Conservation (phyloP, 1,140 invertebrate species). For the Panagrolaimus sp. region DNA sequence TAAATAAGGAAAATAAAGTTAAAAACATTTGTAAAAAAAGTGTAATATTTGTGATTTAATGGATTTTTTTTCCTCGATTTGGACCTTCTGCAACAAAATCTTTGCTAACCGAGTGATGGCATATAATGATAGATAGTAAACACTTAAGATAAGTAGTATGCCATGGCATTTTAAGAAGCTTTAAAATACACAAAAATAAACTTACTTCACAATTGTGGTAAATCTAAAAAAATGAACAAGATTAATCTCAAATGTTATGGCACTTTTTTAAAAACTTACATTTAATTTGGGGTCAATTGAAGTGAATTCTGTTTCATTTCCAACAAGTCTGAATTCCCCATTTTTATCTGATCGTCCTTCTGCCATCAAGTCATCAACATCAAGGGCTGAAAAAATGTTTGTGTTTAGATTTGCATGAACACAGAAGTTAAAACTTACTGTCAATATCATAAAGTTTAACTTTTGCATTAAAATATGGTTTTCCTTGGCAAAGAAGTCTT, state of each 20-base stretch:
- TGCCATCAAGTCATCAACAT: constrained; percentile 45
- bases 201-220: neutral
- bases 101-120: too few relatives aligned
- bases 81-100: too few relatives aligned
- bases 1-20: too few relatives aligned
- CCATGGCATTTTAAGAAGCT: too few relatives aligned
- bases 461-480: constrained; percentile 35
- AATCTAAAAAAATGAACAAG: neutral
- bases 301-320: constrained; percentile 40
- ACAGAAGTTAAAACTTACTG: constrained; percentile 4
- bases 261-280: neutral
- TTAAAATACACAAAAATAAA: too few relatives aligned
- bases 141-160: too few relatives aligned
- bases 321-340: constrained; percentile 35
- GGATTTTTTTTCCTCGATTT: too few relatives aligned
- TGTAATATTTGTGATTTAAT: too few relatives aligned
- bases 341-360: constrained; percentile 38
- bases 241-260: too few relatives aligned
- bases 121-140: too few relatives aligned
- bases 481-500: constrained; percentile 31
- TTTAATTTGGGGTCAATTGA: constrained; percentile 39
- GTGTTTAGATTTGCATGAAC: neutral
- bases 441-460: constrained; percentile 32
- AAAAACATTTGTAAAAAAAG: too few relatives aligned
- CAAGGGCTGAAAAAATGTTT: constrained; percentile 19